Evolutionary conservation across 2,113 vertebrate species (phyloP).

Genomic region (Rallus limicola): DNA sequence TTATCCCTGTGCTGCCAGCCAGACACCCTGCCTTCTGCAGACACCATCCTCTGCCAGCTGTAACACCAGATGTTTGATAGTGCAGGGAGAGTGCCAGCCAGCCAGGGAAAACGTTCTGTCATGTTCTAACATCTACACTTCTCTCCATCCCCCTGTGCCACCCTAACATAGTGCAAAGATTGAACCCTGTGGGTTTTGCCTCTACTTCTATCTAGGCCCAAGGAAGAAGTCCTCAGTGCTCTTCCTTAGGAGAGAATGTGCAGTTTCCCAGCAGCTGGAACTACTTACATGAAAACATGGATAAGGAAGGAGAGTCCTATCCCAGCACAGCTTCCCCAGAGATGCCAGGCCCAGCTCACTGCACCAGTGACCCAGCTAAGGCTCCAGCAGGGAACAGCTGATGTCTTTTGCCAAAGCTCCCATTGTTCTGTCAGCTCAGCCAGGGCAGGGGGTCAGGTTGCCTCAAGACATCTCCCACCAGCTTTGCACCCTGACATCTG

Average conservation of each 20-base stretch:
- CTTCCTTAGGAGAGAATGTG: background rate
- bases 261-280: background rate
- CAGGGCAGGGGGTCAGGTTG: background rate
- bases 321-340: background rate
- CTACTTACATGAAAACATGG: background rate
- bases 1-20: background rate
- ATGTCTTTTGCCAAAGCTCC: background rate
- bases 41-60: background rate
- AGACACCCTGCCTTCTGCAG: too few relatives aligned
- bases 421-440: background rate
- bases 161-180: background rate
- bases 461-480: background rate
- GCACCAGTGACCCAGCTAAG: background rate
- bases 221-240: background rate
- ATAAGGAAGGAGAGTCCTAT: background rate
- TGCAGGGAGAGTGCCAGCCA: rapidly evolving
- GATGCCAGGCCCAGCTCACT: background rate
- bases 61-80: background rate
- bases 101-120: background rate
- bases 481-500: background rate
- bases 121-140: background rate
- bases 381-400: background rate
- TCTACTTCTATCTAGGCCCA: background rate
- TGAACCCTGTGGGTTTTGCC: background rate
- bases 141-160: background rate